Percentiles rank a stretch among this genome's conserved stretches.
These are phyloP conservation scores for Rhineura floridana DNA, from an alignment of 2,113 vertebrate species.

Conservation along the genomic window DNA sequence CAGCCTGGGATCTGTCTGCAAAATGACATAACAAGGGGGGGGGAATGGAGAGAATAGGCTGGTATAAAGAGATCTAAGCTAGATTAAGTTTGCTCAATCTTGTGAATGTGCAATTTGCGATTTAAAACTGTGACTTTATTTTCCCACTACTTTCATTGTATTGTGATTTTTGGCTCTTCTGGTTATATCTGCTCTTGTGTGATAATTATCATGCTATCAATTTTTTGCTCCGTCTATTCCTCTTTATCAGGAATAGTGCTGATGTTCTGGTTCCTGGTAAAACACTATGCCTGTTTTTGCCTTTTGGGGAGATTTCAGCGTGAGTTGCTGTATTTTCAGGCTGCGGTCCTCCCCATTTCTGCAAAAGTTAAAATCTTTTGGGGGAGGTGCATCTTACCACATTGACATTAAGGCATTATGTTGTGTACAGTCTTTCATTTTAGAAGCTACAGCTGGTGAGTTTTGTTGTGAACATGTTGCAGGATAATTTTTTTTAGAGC, in stretches of 20 bases:
- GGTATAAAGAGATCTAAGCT: conserved; percentile 76
- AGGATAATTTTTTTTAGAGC: background rate
- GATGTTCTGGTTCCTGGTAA: background rate
- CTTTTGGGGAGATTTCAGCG: background rate
- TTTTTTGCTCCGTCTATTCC: background rate
- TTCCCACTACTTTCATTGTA: conserved; percentile 82
- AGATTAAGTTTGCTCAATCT: conserved; percentile 69
- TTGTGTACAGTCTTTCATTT: background rate
- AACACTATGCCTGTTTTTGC: too few relatives aligned
- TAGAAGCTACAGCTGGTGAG: background rate
- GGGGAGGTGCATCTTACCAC: background rate
- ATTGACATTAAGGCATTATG: background rate
- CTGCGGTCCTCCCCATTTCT: background rate
- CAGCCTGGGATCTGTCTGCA: conserved; percentile 94
- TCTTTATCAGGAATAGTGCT: background rate
- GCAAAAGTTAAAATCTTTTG: background rate
- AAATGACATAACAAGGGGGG: conserved; percentile 91
- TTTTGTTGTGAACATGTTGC: background rate
- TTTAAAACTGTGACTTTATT: conserved; percentile 78
- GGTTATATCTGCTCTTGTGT: conserved; percentile 40
- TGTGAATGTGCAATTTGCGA: conserved; percentile 72
- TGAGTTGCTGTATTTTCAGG: background rate
- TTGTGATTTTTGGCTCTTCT: conserved; percentile 76
- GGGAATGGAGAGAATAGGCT: conserved; percentile 73
- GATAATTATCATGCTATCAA: conserved; percentile 57